Base-by-base conservation (phyloP, 2,888 invertebrate genomes). In the Dryadula phaetusa region DNA sequence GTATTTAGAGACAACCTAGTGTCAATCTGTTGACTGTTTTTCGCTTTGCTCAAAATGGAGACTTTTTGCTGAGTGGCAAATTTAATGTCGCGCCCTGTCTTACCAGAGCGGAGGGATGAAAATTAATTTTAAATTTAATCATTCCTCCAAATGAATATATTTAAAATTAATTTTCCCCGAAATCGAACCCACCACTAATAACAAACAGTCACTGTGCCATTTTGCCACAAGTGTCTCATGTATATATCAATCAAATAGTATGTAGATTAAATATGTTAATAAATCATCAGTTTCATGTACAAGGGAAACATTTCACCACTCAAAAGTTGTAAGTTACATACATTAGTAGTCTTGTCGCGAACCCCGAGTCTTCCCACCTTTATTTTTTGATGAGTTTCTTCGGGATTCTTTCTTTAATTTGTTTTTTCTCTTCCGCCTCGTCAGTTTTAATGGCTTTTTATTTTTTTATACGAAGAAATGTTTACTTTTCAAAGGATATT, bases 331-430 rank as follows among this genome's bases (percentile, higher is more conserved):
- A 60, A 64, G 42, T 47, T 61, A 46, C 52, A 58, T 63, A 37
- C 67, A 67, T 71, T 63, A 64, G 64, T 61, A 66, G 60, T 28
- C 70, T 40, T 56, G 63, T 32, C 44, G 61, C 67, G 62, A 52
- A 56, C 54, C 32, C 28, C 28, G 61, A 60, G 60, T 67, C 66
- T 61, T 68, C 53, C 66, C 46, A 66, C 69, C 71, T 69, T 71
- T 64, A 71, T 71, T 69, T 69, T 72, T 66, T 64, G 69, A 71
- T 64, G 67, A 70, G 68, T 69, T 71, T 69, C 70, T 69, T 69
- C 18, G 69, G 44, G 64, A 66, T 64, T 66, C 60, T 37, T 63
- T 54, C 62, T 66, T 66, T 64, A 70, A 70, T 69, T 70, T 71
- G 62, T 70, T 69, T 71, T 69, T 64, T 67, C 65, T 42, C 40